Percentiles rank a stretch among this genome's conserved stretches.
phyloP scores from a whole-genome alignment of 2,113 vertebrate species.

The Rissa tridactyla region DNA sequence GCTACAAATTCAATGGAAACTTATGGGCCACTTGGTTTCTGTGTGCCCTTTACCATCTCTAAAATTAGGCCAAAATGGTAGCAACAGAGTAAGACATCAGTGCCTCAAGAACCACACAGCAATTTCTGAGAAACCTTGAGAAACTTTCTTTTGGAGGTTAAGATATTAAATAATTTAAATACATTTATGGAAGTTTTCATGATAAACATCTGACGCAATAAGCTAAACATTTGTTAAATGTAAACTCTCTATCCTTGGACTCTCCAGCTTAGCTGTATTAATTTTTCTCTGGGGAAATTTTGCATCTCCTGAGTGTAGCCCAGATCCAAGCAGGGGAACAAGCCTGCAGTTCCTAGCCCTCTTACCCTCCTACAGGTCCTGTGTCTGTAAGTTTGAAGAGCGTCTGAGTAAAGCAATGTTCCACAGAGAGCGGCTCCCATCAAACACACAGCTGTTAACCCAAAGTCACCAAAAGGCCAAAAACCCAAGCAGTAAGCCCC shows the following conservation, averaged over 20 bases:
- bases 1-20: not conserved
- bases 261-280: not conserved
- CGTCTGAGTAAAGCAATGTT: not conserved
- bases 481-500: not conserved
- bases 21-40: not conserved
- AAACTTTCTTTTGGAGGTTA: not conserved
- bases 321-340: not conserved
- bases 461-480: not conserved
- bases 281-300: not conserved
- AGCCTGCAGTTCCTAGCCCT: not conserved
- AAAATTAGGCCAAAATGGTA: not conserved
- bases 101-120: not conserved
- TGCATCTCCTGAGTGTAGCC: not conserved
- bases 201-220: not conserved
- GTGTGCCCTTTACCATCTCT: not conserved
- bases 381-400: fast-evolving
- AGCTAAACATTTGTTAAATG: not conserved
- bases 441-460: not conserved
- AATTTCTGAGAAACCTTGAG: not conserved
- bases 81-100: not conserved
- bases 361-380: not conserved
- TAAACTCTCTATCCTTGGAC: not conserved
- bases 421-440: not conserved
- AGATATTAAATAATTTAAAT: not conserved
- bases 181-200: not conserved